phyloP scores from a whole-genome alignment of 2,888 invertebrate species.

The Xestia xanthographa region DNA sequence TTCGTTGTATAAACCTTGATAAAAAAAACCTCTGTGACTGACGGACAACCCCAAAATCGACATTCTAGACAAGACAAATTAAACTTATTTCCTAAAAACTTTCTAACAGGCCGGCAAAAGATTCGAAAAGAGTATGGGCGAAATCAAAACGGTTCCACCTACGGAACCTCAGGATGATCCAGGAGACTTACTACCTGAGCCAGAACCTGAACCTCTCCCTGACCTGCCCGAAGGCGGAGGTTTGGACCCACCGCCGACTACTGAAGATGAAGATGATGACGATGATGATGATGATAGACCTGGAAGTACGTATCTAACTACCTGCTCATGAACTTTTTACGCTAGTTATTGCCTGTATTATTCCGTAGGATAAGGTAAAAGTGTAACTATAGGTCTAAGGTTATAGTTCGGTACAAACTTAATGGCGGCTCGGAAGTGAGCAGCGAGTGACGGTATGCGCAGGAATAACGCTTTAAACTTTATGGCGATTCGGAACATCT shows the following conservation, averaged over 20 bases:
- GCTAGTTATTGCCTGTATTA: neutral
- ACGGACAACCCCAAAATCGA: neutral
- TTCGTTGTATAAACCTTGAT: neutral
- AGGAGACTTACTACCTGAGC: constrained; percentile 34
- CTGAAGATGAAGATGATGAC: constrained; percentile 41
- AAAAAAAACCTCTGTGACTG: neutral
- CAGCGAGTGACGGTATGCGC: no score
- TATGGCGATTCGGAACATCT: no score
- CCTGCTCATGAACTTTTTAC: neutral
- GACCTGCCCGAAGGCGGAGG: constrained; percentile 26
- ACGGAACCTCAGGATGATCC: constrained; percentile 40
- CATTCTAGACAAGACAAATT: neutral
- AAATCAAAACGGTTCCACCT: constrained; percentile 26
- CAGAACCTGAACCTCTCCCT: constrained; percentile 32
- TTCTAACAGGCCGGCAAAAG: constrained; percentile 87
- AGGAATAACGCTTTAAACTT: no score
- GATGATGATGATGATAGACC: constrained; percentile 15
- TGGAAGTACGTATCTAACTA: constrained; percentile 36
- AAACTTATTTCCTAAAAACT: neutral
- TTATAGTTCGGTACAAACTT: no score
- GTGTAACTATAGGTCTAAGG: neutral
- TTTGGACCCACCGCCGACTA: constrained; percentile 26
- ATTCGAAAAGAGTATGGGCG: constrained; percentile 85
- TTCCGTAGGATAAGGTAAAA: neutral
- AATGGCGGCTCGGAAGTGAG: no score